Evolutionary conservation across 1,140 invertebrate species (phyloP).

Genomic region (Nasonia giraulti): DNA sequence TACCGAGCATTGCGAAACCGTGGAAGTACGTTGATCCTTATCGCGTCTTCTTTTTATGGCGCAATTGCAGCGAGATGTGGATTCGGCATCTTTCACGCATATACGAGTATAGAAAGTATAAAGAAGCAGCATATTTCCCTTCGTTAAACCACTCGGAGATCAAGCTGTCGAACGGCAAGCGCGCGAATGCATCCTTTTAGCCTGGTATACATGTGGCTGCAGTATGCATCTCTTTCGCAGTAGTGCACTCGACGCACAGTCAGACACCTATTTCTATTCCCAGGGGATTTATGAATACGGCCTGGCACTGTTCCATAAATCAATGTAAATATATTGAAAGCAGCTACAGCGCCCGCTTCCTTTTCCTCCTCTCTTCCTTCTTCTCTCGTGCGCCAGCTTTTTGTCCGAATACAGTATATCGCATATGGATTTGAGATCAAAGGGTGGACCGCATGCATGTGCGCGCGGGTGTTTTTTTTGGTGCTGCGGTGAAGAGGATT

Average conservation of each 20-base stretch:
- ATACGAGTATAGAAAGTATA: too few species aligned
- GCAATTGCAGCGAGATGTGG: too few species aligned
- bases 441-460: too few species aligned
- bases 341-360: not conserved
- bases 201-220: not conserved
- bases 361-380: not conserved
- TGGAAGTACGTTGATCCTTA: too few species aligned
- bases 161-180: constrained; percentile 1
- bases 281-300: constrained; percentile 16
- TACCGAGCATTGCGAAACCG: not conserved
- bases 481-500: too few species aligned
- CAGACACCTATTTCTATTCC: constrained; percentile 2
- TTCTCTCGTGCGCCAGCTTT: not conserved
- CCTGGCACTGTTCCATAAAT: constrained; percentile 18
- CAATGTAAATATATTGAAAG: constrained; percentile 34
- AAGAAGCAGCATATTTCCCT: not conserved
- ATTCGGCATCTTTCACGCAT: too few species aligned
- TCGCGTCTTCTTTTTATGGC: too few species aligned
- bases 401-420: not conserved
- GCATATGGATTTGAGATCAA: not conserved
- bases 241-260: not conserved
- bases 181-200: not conserved
- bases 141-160: not conserved
- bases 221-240: not conserved
- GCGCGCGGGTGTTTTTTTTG: too few species aligned